These are phyloP conservation scores for Ceramica pisi DNA, from an alignment of 2,888 invertebrate genomes.

Conservation along the genomic window DNA sequence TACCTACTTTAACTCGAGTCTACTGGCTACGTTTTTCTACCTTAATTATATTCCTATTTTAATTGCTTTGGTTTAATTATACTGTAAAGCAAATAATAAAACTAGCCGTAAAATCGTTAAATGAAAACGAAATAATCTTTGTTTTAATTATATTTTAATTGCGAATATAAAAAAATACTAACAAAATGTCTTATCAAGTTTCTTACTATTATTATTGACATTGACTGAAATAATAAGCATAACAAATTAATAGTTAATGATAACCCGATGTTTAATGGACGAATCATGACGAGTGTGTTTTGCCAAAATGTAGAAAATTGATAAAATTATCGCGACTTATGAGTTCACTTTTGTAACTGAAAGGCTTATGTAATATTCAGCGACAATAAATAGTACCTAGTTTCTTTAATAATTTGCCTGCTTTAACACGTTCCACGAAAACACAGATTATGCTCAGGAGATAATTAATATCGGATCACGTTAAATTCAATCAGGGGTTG, in stretches of 20 bases:
- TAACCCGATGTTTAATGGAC: constrained; percentile 33
- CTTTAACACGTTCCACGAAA: constrained; percentile 4
- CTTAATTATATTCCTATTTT: background rate
- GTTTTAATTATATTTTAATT: constrained; percentile 27
- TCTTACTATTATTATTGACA: constrained; percentile 30
- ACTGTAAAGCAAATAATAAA: constrained; percentile 19
- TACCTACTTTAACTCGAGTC: background rate
- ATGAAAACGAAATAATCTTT: constrained; percentile 29
- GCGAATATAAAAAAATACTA: constrained; percentile 31
- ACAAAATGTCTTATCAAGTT: constrained; percentile 36
- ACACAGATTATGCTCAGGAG: constrained; percentile 5
- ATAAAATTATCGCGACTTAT: constrained; percentile 35
- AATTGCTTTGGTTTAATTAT: constrained; percentile 12
- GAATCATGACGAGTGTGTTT: constrained; percentile 25
- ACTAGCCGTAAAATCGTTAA: constrained; percentile 3
- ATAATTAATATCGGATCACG: constrained; percentile 10
- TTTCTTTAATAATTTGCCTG: background rate
- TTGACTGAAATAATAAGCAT: constrained; percentile 16
- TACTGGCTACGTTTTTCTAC: background rate
- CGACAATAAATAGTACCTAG: constrained; percentile 14
- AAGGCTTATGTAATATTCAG: constrained; percentile 42
- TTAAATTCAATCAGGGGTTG: constrained; percentile 2
- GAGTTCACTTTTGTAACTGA: constrained; percentile 10
- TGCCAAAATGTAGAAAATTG: constrained; percentile 37
- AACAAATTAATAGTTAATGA: constrained; percentile 23